Percentiles rank a stretch among this genome's conserved stretches.
Evolutionary conservation across 2,888 invertebrate genomes (phyloP).

Genomic region (Adineta ricciae): DNA sequence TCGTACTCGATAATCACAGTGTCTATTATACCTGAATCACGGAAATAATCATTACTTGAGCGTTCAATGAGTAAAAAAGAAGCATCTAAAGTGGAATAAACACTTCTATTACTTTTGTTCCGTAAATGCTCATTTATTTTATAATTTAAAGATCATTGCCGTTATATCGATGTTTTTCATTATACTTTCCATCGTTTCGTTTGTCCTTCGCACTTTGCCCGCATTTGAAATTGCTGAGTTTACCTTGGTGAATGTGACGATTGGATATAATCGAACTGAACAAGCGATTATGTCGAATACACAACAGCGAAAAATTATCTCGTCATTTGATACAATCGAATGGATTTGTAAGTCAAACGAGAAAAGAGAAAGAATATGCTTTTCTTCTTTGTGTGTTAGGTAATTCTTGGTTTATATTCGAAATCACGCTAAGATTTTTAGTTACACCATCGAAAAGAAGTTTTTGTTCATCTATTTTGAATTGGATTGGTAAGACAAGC

Average conservation of each 20-base stretch:
- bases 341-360: background rate
- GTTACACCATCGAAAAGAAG: conserved; percentile 24
- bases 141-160: background rate
- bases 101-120: too few relatives aligned
- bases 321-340: background rate
- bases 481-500: conserved; percentile 15
- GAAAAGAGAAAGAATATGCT: too few relatives aligned
- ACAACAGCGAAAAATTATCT: background rate
- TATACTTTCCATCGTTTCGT: conserved; percentile 24
- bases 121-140: background rate
- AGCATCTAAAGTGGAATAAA: too few relatives aligned
- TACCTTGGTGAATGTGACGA: conserved; percentile 10
- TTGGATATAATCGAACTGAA: background rate
- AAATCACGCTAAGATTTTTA: conserved; percentile 22
- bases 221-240: background rate
- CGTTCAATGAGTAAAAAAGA: too few relatives aligned
- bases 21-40: too few relatives aligned
- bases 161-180: conserved; percentile 31
- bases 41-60: too few relatives aligned
- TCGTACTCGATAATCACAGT: too few relatives aligned
- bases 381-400: background rate
- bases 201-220: conserved; percentile 22
- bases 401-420: conserved; percentile 31
- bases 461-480: conserved; percentile 26
- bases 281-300: background rate